Percentiles rank a stretch among this genome's conserved stretches.
Conservation (phyloP, 2,888 invertebrate genomes). For the Leucoma salicis region DNA sequence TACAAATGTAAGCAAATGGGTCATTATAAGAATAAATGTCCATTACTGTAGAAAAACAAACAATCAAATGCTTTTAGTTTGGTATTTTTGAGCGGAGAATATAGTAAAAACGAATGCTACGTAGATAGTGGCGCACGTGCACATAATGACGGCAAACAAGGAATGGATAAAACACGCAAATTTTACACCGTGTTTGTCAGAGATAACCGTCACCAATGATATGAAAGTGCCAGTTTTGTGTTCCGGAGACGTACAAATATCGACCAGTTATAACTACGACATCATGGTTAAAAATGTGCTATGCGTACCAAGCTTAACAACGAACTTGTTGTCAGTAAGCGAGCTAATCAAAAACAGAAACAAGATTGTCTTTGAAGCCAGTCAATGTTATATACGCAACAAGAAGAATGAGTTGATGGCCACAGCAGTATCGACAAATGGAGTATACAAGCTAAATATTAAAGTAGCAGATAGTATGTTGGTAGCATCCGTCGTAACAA, state of each 20-base stretch:
- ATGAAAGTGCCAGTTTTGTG: background rate
- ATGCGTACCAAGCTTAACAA: too few relatives aligned
- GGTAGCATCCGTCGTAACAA: slow-evolving; percentile 4
- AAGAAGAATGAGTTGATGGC: background rate
- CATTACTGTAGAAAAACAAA: background rate
- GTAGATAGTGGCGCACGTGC: too few relatives aligned
- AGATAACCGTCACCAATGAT: background rate
- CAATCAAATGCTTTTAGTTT: background rate
- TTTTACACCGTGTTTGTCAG: background rate
- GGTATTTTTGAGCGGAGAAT: background rate
- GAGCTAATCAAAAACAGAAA: too few relatives aligned
- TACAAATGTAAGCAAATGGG: background rate
- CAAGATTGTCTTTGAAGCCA: too few relatives aligned
- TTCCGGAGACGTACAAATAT: background rate
- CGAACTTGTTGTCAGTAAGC: too few relatives aligned
- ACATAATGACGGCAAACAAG: background rate
- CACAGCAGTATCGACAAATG: slow-evolving; percentile 7
- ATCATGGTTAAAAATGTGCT: too few relatives aligned
- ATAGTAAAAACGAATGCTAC: background rate
- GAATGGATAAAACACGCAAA: background rate
- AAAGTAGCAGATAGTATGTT: slow-evolving; percentile 6
- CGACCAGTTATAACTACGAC: too few relatives aligned
- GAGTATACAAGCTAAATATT: slow-evolving; percentile 9
- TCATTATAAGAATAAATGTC: background rate
- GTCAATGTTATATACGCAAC: too few relatives aligned